phyloP scores from a whole-genome alignment of 2,113 vertebrate genomes.

The Seriola dumerili region DNA sequence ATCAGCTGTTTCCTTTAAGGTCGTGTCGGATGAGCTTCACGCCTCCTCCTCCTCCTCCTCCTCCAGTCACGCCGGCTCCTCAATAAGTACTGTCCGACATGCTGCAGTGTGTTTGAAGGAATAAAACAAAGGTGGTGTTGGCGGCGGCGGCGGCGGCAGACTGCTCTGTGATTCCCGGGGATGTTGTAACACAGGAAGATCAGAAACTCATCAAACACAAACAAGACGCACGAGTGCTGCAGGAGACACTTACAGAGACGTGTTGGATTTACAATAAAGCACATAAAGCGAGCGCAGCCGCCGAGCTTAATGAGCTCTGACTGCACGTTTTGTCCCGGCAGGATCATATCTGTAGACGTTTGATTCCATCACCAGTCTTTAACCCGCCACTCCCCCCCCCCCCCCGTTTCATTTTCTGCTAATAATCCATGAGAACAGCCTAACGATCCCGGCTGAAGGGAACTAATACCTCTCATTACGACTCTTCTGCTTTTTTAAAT shows the following conservation, averaged over 20 bases:
- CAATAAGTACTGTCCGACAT: not conserved
- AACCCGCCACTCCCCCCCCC: not conserved
- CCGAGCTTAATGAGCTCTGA: slow-evolving; percentile 13
- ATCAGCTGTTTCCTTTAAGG: not conserved
- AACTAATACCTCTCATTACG: slow-evolving; percentile 57
- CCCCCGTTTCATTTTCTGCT: slow-evolving; percentile 33
- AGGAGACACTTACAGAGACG: not conserved
- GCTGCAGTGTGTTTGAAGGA: not conserved
- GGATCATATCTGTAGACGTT: slow-evolving; percentile 15
- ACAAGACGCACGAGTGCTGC: not conserved
- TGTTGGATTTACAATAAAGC: not conserved
- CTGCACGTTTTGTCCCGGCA: slow-evolving; percentile 32
- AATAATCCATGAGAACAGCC: slow-evolving; percentile 44
- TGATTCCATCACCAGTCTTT: slow-evolving; percentile 23
- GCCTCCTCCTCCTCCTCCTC: not conserved
- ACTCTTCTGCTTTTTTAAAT: slow-evolving; percentile 26
- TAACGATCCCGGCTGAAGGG: slow-evolving; percentile 34
- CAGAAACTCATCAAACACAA: slow-evolving; percentile 4
- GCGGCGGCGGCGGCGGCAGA: not conserved
- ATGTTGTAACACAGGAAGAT: not conserved
- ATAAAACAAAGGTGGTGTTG: not conserved
- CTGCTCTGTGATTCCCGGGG: not conserved
- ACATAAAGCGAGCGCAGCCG: not conserved
- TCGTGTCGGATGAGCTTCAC: not conserved
- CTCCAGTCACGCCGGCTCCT: too few species aligned